A percentile compares a stretch with the other conserved stretches of the same genome.
phyloP scores from a whole-genome alignment of 2,888 invertebrate genomes.

The Rhamphomyia laevipes region DNA sequence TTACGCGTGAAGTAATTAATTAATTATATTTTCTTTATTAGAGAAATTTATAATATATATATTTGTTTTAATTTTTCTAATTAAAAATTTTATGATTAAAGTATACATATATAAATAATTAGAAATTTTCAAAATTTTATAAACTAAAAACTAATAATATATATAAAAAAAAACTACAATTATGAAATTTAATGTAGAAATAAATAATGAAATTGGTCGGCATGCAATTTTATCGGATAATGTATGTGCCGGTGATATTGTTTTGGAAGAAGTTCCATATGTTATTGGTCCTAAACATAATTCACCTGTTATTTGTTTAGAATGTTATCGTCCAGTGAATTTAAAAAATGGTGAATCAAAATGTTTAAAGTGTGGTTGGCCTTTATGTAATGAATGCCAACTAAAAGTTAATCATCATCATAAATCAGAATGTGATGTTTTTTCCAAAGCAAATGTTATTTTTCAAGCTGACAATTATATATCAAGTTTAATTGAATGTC shows the following conservation, averaged over 20 bases:
- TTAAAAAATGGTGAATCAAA: slow-evolving; percentile 31
- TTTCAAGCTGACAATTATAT: slow-evolving; percentile 37
- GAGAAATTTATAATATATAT: no score
- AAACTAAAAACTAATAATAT: no score
- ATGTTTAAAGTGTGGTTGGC: slow-evolving; percentile 63
- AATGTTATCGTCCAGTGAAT: slow-evolving; percentile 56
- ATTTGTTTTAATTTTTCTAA: no score
- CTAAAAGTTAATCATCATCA: no score
- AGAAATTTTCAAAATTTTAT: no score
- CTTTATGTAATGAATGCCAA: slow-evolving; percentile 42
- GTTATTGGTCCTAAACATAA: slow-evolving; percentile 68
- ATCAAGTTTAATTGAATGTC: slow-evolving; percentile 28
- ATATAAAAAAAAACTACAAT: slow-evolving; percentile 16
- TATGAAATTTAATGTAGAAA: slow-evolving; percentile 29
- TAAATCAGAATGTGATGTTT: slow-evolving; percentile 51
- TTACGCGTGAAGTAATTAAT: no score
- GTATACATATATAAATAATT: no score
- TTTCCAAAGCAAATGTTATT: slow-evolving; percentile 44
- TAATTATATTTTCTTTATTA: no score
- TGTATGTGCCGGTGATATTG: slow-evolving; percentile 57
- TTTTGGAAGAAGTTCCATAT: slow-evolving; percentile 60
- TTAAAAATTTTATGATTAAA: no score
- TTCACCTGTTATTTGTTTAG: slow-evolving; percentile 58
- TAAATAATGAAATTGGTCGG: slow-evolving; percentile 54
- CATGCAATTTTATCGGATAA: slow-evolving; percentile 55